phyloP scores from a whole-genome alignment of 2,888 invertebrate species.

The Drosophila emarginata region DNA sequence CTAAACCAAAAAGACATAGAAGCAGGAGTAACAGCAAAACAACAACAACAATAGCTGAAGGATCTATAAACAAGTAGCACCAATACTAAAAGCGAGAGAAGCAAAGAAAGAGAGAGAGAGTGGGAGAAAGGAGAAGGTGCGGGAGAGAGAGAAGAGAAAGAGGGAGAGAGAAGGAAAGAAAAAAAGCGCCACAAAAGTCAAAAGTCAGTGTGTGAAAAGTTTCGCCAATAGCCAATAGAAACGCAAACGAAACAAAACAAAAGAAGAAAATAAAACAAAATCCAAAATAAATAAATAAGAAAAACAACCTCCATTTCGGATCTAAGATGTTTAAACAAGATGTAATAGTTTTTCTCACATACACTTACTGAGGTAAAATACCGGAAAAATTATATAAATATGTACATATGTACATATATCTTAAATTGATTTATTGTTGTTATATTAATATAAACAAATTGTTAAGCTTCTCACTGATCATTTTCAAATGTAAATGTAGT shows the following conservation, averaged over 20 bases:
- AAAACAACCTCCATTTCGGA: constrained; percentile 17
- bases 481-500: too few relatives aligned
- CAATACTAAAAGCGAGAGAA: not conserved
- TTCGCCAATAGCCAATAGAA: not conserved
- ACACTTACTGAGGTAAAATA: constrained; percentile 60
- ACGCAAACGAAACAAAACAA: constrained; percentile 1
- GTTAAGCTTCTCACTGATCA: too few relatives aligned
- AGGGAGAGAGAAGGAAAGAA: constrained; percentile 9
- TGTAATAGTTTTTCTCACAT: constrained; percentile 68
- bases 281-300: constrained; percentile 24
- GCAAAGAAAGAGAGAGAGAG: constrained; percentile 5
- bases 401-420: not conserved
- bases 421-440: not conserved
- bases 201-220: not conserved
- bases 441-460: not conserved
- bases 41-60: not conserved
- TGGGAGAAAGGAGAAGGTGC: not conserved
- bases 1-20: constrained; percentile 19
- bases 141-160: not conserved
- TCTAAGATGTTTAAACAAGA: constrained; percentile 48
- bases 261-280: constrained; percentile 19
- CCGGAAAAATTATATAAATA: too few relatives aligned
- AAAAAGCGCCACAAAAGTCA: not conserved
- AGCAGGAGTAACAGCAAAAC: not conserved
- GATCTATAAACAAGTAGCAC: not conserved